Base-by-base conservation (phyloP, 2,888 invertebrate genomes). In the Mythimna pallens region DNA sequence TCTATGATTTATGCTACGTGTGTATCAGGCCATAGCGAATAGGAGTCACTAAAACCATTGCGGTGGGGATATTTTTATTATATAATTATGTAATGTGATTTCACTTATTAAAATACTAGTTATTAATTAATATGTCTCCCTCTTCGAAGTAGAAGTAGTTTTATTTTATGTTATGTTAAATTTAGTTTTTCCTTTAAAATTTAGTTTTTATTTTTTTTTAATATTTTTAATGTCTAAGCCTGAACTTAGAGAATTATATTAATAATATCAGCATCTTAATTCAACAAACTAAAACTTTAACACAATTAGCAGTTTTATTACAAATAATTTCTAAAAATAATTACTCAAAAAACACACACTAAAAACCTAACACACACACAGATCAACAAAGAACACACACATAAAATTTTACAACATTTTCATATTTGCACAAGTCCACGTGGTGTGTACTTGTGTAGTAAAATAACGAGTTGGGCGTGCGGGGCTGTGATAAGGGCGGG, bases 391-490 rank as follows among this genome's bases (percentile, higher is more conserved):
- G 59, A 69, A 70, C 65, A 72, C 74, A 79, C 65, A 83, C 76
- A 83, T 79, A 86, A 82, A 65, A 82, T 79, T 82, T 72, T 73
- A 78, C 70, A 85, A 86, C 78, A 77, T 80, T 74, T 84, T 79
- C 75, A 83, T 86, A 86, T 88, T 84, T 86, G 80, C 82, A 78
- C 84, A 81, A 80, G 78, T 82, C 80, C 84, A 79, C 83, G 78
- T 82, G 81, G 85, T 87, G 80, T 82, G 81, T 87, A 82, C 81
- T 83, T 87, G 81, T 81, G 81, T 87, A 82, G 82, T 83, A 87
- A 88, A 89, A 89, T 89, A 89, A 88, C 78, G 79, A 80, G 72
- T 81, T 81, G 80, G 81, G 87, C 83, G 89, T 87, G 90, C 78
- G 83, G 81, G 76, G 81, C 59, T 22, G 71, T 81, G 90, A 90